Base-by-base conservation (phyloP, 2,888 invertebrate genomes). In the Polyommatus iphigenia region DNA sequence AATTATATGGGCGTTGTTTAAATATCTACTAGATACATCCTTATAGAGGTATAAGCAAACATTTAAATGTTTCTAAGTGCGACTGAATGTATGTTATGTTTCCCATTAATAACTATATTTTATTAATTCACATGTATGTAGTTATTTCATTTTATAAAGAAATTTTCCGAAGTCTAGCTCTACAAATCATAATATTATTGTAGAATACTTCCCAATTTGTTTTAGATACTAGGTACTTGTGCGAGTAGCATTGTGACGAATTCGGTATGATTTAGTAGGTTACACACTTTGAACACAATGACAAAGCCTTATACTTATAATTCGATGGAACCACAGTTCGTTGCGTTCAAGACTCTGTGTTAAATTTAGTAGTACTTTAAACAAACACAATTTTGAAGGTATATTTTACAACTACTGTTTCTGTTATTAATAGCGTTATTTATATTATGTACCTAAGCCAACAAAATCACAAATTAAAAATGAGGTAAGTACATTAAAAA, bases 221-320 rank as follows among this genome's bases (percentile, higher is more conserved):
- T 41, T 41, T 41, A 41, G 10, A 41, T 46, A 46, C 3, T 59
- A 46, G 46, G 59, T 8, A 59, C 59, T 59, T 20, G 20, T 3
- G 46, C 3, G 15, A 59, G 20, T 20, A 18, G 59, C 7, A n/a
- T 18, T 59, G 29, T 67, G 18, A 67, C 29, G 29, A 67, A 67
- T 67, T 67, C 6, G 62, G 62, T 62, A 62, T 24, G 62, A 62
- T 62, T 29, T 29, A 32, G 29, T 15, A 67, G 67, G 67, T 67
- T 67, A 67, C 20, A 24, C 62, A 59, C 62, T 62, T 67, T 67
- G 29, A 29, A 32, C 67, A 67, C 67, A 67, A 32, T 67, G 67
- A 32, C 67, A 67, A 29, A 32, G 13, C 67, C 15, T 32, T 67
- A 67, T 67, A 67, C 67, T 67, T 67, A 10, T 67, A 67, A 67